Conservation (phyloP, 2,113 vertebrate species). For the Lepisosteus osseus region DNA sequence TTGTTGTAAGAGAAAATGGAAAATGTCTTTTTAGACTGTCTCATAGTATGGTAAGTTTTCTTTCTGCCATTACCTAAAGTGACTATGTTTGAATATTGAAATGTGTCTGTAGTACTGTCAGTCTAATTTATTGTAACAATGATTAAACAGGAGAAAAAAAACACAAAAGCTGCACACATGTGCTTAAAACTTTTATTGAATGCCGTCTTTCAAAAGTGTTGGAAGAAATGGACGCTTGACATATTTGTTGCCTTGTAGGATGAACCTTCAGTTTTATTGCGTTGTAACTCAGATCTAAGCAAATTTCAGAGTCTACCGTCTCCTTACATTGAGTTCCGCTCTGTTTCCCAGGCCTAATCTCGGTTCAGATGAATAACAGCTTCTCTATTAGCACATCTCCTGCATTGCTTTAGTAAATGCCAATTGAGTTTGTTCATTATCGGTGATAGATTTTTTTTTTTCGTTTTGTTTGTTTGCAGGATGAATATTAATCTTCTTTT, state of each 20-base stretch:
- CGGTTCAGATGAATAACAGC: constrained; percentile 9
- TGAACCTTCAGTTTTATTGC: not conserved
- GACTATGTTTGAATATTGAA: constrained; percentile 8
- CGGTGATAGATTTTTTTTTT: constrained; percentile 34
- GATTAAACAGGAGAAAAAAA: too few species aligned
- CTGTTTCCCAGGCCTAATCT: constrained; percentile 6
- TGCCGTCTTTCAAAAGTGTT: too few species aligned
- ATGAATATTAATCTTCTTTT: constrained; percentile 36
- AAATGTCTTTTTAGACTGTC: not conserved
- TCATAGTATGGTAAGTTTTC: not conserved
- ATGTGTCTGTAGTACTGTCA: not conserved
- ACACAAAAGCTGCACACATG: too few species aligned
- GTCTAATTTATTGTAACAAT: too few species aligned
- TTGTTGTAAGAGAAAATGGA: too few species aligned
- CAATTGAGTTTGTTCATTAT: constrained; percentile 45
- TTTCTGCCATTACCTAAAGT: not conserved
- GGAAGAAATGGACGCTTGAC: too few species aligned
- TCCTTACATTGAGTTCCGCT: not conserved
- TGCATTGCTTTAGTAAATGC: constrained; percentile 21
- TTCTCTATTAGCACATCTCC: not conserved
- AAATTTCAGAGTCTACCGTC: not conserved
- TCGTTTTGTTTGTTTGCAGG: constrained; percentile 31
- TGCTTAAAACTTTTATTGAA: too few species aligned
- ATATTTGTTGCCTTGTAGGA: not conserved
- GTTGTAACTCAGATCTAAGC: not conserved